Conservation (phyloP, 2,888 invertebrate species). For the Thecocarcelia acutangulata region DNA sequence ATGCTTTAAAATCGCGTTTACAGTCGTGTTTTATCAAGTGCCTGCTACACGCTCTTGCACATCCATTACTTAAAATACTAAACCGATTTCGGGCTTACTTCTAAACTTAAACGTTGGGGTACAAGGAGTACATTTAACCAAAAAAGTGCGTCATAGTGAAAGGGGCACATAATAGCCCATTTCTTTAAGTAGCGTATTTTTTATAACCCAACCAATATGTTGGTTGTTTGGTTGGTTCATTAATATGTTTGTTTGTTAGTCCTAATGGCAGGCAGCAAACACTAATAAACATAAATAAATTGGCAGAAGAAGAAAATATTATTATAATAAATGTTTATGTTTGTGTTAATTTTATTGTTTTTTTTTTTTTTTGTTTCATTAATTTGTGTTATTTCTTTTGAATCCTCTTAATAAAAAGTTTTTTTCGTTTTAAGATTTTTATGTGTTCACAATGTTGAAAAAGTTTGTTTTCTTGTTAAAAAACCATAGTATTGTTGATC, state of each 20-base stretch:
- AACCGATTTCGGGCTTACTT: no score
- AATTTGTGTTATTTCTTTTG: background rate
- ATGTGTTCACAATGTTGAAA: constrained; percentile 29
- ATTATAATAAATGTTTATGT: constrained; percentile 64
- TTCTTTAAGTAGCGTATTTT: background rate
- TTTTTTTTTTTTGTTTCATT: constrained; percentile 24
- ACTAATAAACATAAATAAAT: constrained; percentile 31
- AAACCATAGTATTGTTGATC: no score
- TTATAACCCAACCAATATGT: background rate
- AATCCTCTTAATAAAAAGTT: constrained; percentile 20
- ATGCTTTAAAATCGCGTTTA: no score
- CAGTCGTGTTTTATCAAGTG: no score
- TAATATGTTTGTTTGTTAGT: constrained; percentile 7
- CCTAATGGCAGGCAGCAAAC: constrained; percentile 25
- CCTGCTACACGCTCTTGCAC: no score
- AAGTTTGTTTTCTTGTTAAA: constrained; percentile 31
- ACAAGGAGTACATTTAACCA: no score
- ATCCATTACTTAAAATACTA: no score
- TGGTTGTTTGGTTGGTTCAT: background rate
- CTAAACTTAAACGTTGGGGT: no score
- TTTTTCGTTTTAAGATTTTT: constrained; percentile 20
- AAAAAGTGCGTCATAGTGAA: no score
- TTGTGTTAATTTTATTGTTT: constrained; percentile 66
- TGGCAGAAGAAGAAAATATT: constrained; percentile 46
- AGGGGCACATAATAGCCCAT: no score